Evolutionary conservation across 2,888 invertebrate genomes (phyloP).

Genomic region (Bugulina stolonifera): DNA sequence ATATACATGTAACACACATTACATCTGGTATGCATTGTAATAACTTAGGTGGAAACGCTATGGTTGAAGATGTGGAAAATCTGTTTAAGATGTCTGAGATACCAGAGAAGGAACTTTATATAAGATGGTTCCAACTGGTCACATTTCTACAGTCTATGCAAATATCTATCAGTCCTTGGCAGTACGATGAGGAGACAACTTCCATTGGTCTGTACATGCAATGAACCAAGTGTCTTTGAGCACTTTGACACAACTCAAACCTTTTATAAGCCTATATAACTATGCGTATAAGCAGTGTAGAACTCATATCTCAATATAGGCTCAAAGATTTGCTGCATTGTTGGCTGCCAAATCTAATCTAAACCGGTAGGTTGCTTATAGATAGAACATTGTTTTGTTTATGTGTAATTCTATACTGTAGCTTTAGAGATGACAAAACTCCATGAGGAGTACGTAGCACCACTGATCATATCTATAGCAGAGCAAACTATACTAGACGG

Average conservation of each 20-base stretch:
- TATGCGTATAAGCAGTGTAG: too few species aligned
- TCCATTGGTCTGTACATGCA: constrained; percentile 18
- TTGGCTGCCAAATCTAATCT: too few species aligned
- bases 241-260: too few species aligned
- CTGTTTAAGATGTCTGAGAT: background rate
- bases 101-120: constrained; percentile 57
- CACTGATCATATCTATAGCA: background rate
- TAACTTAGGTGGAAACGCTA: constrained; percentile 25
- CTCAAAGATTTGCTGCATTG: too few species aligned
- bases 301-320: too few species aligned
- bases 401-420: too few species aligned
- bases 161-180: constrained; percentile 81
- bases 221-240: background rate
- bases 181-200: constrained; percentile 65
- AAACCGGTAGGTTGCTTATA: too few species aligned
- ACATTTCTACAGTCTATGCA: constrained; percentile 86
- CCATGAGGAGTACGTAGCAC: background rate
- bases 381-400: too few species aligned
- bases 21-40: too few species aligned
- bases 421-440: background rate
- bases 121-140: constrained; percentile 78
- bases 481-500: background rate
- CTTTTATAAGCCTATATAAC: too few species aligned
- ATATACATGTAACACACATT: too few species aligned
- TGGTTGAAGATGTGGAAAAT: background rate